A percentile compares a stretch with the other conserved stretches of the same genome.
These are phyloP conservation scores for Paracanthobrama guichenoti DNA, from an alignment of 2,113 vertebrate genomes.

Conservation along the genomic window DNA sequence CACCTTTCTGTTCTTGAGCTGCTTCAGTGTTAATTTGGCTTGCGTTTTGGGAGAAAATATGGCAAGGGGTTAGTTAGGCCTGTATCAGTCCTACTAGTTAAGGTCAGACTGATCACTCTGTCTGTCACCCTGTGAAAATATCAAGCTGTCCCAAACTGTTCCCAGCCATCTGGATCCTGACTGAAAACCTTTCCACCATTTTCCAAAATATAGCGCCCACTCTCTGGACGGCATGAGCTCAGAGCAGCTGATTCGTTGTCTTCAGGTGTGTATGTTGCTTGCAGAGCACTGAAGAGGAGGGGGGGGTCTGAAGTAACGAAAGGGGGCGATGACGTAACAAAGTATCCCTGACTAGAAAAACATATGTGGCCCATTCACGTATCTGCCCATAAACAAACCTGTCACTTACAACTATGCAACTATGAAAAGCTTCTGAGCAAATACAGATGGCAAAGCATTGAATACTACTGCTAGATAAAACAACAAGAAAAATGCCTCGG, in stretches of 20 bases:
- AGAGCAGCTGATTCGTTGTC: constrained; percentile 6
- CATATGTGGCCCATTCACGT: too few species aligned
- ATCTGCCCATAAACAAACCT: too few species aligned
- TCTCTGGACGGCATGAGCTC: constrained; percentile 44
- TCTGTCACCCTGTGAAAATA: constrained; percentile 54
- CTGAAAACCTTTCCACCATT: constrained; percentile 57
- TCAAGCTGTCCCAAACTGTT: constrained; percentile 35
- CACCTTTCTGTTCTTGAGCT: constrained; percentile 16
- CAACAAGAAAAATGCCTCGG: too few species aligned
- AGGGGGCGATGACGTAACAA: too few species aligned
- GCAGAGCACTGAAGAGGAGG: too few species aligned
- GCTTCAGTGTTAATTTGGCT: constrained; percentile 25
- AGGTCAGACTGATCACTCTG: constrained; percentile 36
- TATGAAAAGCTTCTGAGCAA: too few species aligned
- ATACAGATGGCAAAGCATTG: too few species aligned
- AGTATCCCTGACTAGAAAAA: too few species aligned
- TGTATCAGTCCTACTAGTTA: constrained; percentile 10
- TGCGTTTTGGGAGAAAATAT: constrained; percentile 13
- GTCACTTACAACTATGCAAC: too few species aligned
- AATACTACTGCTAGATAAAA: too few species aligned
- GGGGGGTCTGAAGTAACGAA: too few species aligned
- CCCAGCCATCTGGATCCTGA: constrained; percentile 23
- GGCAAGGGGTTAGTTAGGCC: constrained; percentile 14
- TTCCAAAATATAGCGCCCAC: constrained; percentile 51
- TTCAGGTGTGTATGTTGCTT: too few species aligned